A percentile compares a stretch with the other conserved stretches of the same genome.
phyloP scores from a whole-genome alignment of 1,140 invertebrate genomes.

The Sarcophaga peregrina region DNA sequence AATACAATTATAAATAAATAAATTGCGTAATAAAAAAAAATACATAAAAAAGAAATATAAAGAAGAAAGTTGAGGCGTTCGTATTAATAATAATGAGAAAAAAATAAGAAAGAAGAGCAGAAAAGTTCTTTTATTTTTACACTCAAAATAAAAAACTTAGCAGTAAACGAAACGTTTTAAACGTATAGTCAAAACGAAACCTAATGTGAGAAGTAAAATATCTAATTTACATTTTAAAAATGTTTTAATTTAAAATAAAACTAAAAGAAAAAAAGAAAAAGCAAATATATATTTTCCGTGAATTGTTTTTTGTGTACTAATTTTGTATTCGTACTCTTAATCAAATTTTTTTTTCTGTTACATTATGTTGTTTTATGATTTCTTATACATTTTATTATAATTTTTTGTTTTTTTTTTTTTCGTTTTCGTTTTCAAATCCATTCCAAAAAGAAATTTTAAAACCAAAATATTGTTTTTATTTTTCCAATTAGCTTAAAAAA shows the following conservation, averaged over 20 bases:
- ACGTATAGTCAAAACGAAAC: not conserved
- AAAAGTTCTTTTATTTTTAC: not conserved
- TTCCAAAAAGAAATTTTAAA: not conserved
- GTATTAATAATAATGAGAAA: not conserved
- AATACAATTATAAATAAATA: no score
- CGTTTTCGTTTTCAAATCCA: not conserved
- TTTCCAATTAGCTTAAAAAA: not conserved
- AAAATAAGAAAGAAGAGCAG: no score
- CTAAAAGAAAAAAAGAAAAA: not conserved
- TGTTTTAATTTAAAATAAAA: not conserved
- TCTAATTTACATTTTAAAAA: not conserved
- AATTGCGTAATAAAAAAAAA: not conserved
- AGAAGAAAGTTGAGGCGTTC: conserved; percentile 37
- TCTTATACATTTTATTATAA: conserved; percentile 10
- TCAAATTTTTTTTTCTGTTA: conserved; percentile 17
- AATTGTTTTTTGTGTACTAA: conserved; percentile 41
- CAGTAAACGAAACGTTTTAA: not conserved
- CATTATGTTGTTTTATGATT: not conserved
- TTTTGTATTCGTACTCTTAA: conserved; percentile 29
- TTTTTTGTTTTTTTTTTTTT: not conserved
- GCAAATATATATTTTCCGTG: conserved; percentile 32
- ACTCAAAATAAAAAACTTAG: not conserved
- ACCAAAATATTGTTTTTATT: not conserved
- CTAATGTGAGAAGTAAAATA: conserved; percentile 24
- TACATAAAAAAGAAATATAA: not conserved